Evolutionary conservation across 2,888 invertebrate genomes (phyloP).

Genomic region (Epinotia bilunana): DNA sequence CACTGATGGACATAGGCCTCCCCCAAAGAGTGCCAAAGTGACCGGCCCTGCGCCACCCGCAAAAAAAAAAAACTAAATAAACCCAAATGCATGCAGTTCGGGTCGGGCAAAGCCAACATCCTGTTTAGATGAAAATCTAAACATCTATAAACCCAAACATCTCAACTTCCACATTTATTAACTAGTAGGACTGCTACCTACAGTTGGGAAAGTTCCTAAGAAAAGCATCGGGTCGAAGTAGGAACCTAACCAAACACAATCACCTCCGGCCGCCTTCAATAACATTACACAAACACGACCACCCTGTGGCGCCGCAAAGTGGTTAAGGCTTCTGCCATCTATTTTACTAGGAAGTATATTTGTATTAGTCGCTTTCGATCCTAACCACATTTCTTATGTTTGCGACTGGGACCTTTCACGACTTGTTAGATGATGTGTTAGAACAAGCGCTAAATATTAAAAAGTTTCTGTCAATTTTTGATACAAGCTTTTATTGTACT

Average conservation of each 20-base stretch:
- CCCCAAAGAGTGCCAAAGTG: too few relatives aligned
- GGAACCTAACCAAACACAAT: slow-evolving; percentile 40
- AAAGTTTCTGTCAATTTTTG: too few relatives aligned
- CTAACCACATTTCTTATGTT: not conserved
- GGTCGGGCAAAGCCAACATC: too few relatives aligned
- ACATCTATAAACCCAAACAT: too few relatives aligned
- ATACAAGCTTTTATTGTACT: too few relatives aligned
- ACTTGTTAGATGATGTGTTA: not conserved
- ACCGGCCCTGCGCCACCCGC: too few relatives aligned
- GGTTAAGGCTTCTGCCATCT: slow-evolving; percentile 16
- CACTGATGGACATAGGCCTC: too few relatives aligned
- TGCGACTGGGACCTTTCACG: not conserved
- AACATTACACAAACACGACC: slow-evolving; percentile 39
- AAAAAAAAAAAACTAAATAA: too few relatives aligned
- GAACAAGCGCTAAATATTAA: not conserved
- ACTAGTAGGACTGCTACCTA: not conserved
- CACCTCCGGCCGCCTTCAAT: slow-evolving; percentile 36
- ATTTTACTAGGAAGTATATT: not conserved
- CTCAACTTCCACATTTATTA: too few relatives aligned
- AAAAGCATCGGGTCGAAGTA: slow-evolving; percentile 23
- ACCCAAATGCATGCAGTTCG: too few relatives aligned
- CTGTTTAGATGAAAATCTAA: too few relatives aligned
- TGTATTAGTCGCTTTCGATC: not conserved
- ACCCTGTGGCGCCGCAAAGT: slow-evolving; percentile 14
- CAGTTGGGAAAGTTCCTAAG: slow-evolving; percentile 1